Evolutionary conservation across 2,113 vertebrate species (phyloP), one percentile per base, ranked within the genome.

Genomic region (Excalfactoria chinensis): DNA sequence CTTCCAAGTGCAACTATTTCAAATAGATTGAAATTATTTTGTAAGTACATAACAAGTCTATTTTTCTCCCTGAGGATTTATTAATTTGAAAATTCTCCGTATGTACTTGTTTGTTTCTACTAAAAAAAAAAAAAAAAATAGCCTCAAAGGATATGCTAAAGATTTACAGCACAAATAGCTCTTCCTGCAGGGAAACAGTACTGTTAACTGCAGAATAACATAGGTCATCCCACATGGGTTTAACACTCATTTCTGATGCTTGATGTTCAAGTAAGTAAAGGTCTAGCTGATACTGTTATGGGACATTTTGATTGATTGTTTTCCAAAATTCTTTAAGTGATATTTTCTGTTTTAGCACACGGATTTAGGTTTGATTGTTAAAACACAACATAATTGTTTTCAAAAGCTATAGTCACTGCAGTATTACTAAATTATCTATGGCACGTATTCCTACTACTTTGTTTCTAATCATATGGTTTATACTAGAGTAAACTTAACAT

Each of bases 71-170:
- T 32, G 40, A 64, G 34, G 37, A 43, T 71, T 90, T 86, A 88
- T 77, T 84, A 73, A 71, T 81, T 83, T 80, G 19, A 86, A 80
- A 71, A 74, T 41, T 51, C 9, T 56, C 18, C 46, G 5, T 22
- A 71, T 76, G 17, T 67, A 46, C 7, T 81, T 49, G 9, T 63
- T 81, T 70, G 25, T 44, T 80, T 86, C 56, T 80, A 34, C 35
- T 94, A 81, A 76, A 81, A 84, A 88, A 68, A 53, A 74, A 51
- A n/a, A 81, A 76, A 81, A 84, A 88, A 68, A 53, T 78, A 51
- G 35, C 9, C 32, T 55, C 46, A 73, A 25, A 71, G 18, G 4
- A 44, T 51, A 16, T 60, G 34, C 20, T 60, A 81, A 51, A 59
- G 88, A 86, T 67, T 34, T 71, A 26, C 19, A 64, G 56, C 34